These are phyloP conservation scores for Drosophila neoperkinsi DNA, from an alignment of 2,888 invertebrate species.

Conservation along the genomic window DNA sequence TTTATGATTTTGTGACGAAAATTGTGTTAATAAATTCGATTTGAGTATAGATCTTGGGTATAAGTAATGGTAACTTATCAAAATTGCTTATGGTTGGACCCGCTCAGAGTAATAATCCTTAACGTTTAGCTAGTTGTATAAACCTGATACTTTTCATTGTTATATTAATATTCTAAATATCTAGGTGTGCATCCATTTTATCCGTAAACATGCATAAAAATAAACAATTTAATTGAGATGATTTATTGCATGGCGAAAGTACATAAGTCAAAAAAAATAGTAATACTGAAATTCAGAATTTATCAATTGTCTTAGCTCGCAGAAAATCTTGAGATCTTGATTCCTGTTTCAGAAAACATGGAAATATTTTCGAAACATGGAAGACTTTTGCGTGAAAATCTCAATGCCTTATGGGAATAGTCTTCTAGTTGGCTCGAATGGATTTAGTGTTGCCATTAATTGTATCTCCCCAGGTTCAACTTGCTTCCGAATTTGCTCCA, in stretches of 20 bases:
- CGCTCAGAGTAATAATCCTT: not conserved
- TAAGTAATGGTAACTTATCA: not conserved
- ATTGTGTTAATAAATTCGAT: not conserved
- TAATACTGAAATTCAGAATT: slow-evolving; percentile 14
- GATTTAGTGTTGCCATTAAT: slow-evolving; percentile 18
- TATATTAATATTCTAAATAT: not conserved
- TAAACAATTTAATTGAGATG: too few relatives aligned
- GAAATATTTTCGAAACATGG: not conserved
- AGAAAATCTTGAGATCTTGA: slow-evolving; percentile 5
- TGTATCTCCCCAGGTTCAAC: slow-evolving; percentile 33
- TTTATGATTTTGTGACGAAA: not conserved
- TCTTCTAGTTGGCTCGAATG: slow-evolving; percentile 21
- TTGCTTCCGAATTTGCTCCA: slow-evolving; percentile 42
- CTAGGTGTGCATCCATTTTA: not conserved
- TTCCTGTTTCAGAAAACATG: not conserved
- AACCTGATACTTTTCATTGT: not conserved
- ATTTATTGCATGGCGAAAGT: slow-evolving; percentile 13
- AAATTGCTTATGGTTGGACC: not conserved
- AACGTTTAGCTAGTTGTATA: not conserved
- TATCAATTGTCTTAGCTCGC: slow-evolving; percentile 1
- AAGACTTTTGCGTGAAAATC: not conserved
- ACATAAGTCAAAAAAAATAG: not conserved
- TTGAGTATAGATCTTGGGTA: not conserved
- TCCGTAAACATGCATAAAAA: not conserved
- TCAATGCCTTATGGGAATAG: slow-evolving; percentile 3